Base-by-base conservation (phyloP, 2,797 vertebrate species). In the Enteromius fasciolatus region DNA sequence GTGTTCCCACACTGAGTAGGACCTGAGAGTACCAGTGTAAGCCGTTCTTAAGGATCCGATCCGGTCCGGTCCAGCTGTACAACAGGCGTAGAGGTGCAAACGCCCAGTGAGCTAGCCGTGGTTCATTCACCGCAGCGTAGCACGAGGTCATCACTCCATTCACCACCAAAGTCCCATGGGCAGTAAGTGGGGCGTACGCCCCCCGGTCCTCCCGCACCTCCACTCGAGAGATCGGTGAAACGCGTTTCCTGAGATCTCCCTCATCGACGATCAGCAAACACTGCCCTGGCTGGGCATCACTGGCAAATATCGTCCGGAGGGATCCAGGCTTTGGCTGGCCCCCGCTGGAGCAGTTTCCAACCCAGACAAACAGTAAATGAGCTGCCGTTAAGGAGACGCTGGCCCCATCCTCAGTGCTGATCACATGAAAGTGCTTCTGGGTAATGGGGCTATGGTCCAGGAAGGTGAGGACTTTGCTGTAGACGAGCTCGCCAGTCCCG, bases 1-100 rank as follows among this genome's bases (percentile, higher is more conserved):
- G 84, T 86, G 86, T 90, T 76, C 96, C 97, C 75, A 98, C 88
- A 92, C 90, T 94, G 89, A 96, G 95, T 48, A 98, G 92, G 78
- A 96, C 87, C 86, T 85, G 90, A 0, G 97, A 93, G 90, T 98
- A 99, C 97, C 97, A 98, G 92, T 98, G 97, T 76, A 98, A 82
- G 0, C 97, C 97, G 0, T 95, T 92, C 0, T 85, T 87, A 9
- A 89, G 91, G 79, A 59, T 83, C 73, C 93, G 91, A 0, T 84
- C 44, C n/a, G 68, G 83, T 1, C 92, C 92, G 0, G 89, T 88
- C 91, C 96, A 94, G 85, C 92, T 91, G 90, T 96, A 93, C 76
- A 97, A 88, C 33, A 97, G 91, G 84, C 97, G 91, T 10, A 99
- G 92, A 0, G 97, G 97, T 87, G 92, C 93, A 84, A 98, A 97